Conservation (phyloP, 2,113 vertebrate species). For the Zapornia atra region DNA sequence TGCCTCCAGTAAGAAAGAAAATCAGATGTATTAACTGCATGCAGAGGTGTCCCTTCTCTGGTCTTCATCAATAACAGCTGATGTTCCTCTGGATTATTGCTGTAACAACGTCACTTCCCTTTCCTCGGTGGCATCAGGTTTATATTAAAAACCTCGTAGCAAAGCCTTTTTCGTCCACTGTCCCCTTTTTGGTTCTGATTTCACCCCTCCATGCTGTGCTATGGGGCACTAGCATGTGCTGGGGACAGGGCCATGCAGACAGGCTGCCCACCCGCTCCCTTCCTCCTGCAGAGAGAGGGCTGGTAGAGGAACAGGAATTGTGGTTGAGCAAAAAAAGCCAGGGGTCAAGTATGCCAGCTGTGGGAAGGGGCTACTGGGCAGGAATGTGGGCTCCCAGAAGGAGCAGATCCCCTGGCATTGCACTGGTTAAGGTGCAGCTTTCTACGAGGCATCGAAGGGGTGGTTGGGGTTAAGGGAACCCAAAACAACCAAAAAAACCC, state of each 20-base stretch:
- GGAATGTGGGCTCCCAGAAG: background rate
- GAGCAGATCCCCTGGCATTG: background rate
- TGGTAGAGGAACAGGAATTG: background rate
- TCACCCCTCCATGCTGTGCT: accelerated
- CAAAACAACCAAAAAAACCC: background rate
- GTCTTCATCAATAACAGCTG: background rate
- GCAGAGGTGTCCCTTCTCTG: background rate
- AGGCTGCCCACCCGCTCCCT: background rate
- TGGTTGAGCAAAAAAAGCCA: background rate
- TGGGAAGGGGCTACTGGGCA: background rate
- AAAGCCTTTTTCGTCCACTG: background rate
- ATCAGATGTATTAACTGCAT: background rate
- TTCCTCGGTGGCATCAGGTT: background rate
- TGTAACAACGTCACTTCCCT: background rate
- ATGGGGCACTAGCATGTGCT: accelerated
- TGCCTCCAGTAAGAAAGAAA: background rate
- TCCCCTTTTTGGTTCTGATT: background rate
- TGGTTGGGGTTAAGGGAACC: too few species aligned
- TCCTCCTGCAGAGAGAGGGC: background rate
- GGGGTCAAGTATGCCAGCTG: background rate
- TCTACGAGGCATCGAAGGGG: background rate
- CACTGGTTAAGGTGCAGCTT: background rate
- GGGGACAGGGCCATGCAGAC: background rate
- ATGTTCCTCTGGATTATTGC: background rate
- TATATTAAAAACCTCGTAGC: background rate